phyloP scores from a whole-genome alignment of 1,140 invertebrate genomes.

The Nylanderia fulva region DNA sequence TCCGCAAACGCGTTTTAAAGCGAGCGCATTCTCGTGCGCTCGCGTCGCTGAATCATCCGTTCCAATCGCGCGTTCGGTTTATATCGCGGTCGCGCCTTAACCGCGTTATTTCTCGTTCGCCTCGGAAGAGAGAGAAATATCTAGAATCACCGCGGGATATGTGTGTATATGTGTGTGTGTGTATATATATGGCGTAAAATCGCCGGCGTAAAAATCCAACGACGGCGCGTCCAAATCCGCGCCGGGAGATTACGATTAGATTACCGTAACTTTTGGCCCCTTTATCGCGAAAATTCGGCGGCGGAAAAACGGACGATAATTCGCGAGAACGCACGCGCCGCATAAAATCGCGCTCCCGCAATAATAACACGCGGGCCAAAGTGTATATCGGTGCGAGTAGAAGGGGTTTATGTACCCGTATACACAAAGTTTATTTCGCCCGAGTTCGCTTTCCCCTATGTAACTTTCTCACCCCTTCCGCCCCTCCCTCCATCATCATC shows the following conservation, averaged over 20 bases:
- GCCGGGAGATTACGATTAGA: slow-evolving; percentile 48
- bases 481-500: not conserved
- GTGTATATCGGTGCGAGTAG: slow-evolving; percentile 24
- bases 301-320: slow-evolving; percentile 36
- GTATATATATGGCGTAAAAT: no score
- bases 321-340: slow-evolving; percentile 45
- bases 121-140: slow-evolving; percentile 8
- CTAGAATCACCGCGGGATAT: no score
- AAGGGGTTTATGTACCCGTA: slow-evolving; percentile 18
- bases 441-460: not conserved
- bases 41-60: not conserved
- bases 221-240: slow-evolving; percentile 29
- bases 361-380: slow-evolving; percentile 54
- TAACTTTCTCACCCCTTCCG: not conserved
- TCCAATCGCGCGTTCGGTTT: not conserved
- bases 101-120: slow-evolving; percentile 28
- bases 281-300: slow-evolving; percentile 53
- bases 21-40: not conserved
- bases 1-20: not conserved
- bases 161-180: no score
- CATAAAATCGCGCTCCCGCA: slow-evolving; percentile 38
- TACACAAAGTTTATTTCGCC: slow-evolving; percentile 40
- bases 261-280: slow-evolving; percentile 27
- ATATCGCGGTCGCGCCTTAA: slow-evolving; percentile 8
- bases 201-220: slow-evolving; percentile 47